Base-by-base conservation (phyloP, 2,888 invertebrate species). In the Aricia artaxerxes region DNA sequence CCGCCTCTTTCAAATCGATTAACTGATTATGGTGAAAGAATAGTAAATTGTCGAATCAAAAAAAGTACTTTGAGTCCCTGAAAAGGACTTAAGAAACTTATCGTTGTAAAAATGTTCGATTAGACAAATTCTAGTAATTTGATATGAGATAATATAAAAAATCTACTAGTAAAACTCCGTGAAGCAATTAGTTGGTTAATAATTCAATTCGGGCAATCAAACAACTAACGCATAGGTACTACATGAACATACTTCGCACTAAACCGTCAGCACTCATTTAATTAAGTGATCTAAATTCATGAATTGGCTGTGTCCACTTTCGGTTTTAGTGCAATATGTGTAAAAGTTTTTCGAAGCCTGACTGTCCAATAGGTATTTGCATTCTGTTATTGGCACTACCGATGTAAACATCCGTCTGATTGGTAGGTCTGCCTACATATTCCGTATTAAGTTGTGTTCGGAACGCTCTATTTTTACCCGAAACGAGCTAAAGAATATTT, bases 351-450 rank as follows among this genome's bases (percentile, higher is more conserved):
- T 86, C 84, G 83, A 81, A 81, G 83, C 81, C 82, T 81, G 85
- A 82, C 84, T 85, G 87, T 89, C 85, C 87, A 84, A 85, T 88
- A 86, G 85, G 86, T 92, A 92, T 93, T 93, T 93, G 91, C 92
- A 91, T 92, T 91, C 88, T 87, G 91, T 92, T 93, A 93, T 93
- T 92, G 92, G 90, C 88, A 88, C 88, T 88, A 85, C 85, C 87
- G 86, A 87, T 90, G 92, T 91, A 92, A 90, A 92, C 90, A 92
- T 85, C 88, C 85, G 85, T 87, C 89, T 91, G 92, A 93, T 92
- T 92, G 91, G 88, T 90, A 87, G 86, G 84, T 16, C 79, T 87
- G 79, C 79, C 79, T 87, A 86, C 87, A 86, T 86, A 85, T 85
- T 86, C 85, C 83, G 80, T 81, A 83, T 83, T 83, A 83, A 83